Percentiles rank a stretch among this genome's conserved stretches.
phyloP scores from a whole-genome alignment of 2,797 vertebrate genomes.

The Catostomus latipinnis region DNA sequence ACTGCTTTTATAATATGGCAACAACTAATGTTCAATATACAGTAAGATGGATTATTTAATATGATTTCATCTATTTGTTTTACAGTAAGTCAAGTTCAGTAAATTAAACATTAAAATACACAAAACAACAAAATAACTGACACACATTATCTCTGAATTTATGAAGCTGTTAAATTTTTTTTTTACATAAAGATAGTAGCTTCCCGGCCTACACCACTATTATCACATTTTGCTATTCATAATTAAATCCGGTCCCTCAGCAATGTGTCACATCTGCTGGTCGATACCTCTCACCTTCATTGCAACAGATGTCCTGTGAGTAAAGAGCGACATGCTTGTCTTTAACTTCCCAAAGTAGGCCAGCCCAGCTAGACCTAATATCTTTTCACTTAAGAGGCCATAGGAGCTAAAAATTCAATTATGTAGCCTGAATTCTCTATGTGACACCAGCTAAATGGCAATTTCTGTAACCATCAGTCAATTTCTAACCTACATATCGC shows the following conservation, averaged over 20 bases:
- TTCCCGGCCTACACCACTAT: not conserved
- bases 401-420: slow-evolving; percentile 57
- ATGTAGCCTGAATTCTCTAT: slow-evolving; percentile 38
- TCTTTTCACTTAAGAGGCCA: slow-evolving; percentile 45
- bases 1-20: too few relatives aligned
- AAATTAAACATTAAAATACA: too few relatives aligned
- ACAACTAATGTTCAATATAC: too few relatives aligned
- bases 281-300: slow-evolving; percentile 30
- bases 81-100: too few relatives aligned
- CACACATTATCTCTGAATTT: too few relatives aligned
- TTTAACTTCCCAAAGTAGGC: slow-evolving; percentile 61
- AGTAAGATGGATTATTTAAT: too few relatives aligned
- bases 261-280: not conserved
- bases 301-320: slow-evolving; percentile 34
- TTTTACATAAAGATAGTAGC: too few relatives aligned
- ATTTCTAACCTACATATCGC: slow-evolving; percentile 60
- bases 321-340: slow-evolving; percentile 41
- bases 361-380: slow-evolving; percentile 54
- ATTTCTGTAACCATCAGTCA: slow-evolving; percentile 52
- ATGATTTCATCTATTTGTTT: too few relatives aligned
- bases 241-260: slow-evolving; percentile 25
- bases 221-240: slow-evolving; percentile 24
- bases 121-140: too few relatives aligned
- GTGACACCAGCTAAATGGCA: slow-evolving; percentile 49
- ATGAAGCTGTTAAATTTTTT: too few relatives aligned